Base-by-base conservation (phyloP, 1,140 invertebrate genomes). In the Hylaeus anthracinus region DNA sequence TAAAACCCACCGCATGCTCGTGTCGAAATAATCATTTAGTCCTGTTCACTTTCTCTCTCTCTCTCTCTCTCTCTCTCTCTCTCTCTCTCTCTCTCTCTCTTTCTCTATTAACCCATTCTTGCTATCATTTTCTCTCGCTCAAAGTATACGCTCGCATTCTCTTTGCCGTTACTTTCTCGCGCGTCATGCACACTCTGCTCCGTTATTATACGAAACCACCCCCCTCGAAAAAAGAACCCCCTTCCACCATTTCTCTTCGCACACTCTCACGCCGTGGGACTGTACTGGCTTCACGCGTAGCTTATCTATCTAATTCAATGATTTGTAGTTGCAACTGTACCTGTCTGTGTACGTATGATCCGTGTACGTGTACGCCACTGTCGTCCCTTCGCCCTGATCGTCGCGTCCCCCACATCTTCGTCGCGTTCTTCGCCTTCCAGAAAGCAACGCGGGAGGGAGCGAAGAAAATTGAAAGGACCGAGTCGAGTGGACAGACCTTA, bases 1-100 rank as follows among this genome's bases (percentile, higher is more conserved):
- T 93, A 92, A 86, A 93, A 91, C 89, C 90, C 92, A 92, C 88
- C 81, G 88, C 88, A 90, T 89, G 86, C 88, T 91, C 88, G 89
- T 86, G 72, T 87, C 72, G 84, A 88, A 89, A 79, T 88, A 82
- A 85, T 88, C 79, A 76, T 86, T 83, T 77, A 84, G 73, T 87
- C 85, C 26, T 73, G 74, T 66, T 72, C 61, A 67, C 58, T 70
- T 81, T 73, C 48, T 63, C 73, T 66, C 10, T 70, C 53, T 53
- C 74, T 65, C 64, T 66, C 48, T 64, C 69, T 77, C 72, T 26
- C 43, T 74, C 43, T 61, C 43, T 15, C 15, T 74, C 26, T 60
- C 15, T 39, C 53, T 73, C 53, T n/a, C 56, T 72, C 26, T 37
- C 15, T 26, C 51, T 84, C 45, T 75, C 55, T 58, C 26, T 41